Evolutionary conservation across 2,797 vertebrate species (phyloP).

Genomic region (Phataginus tetradactyla): DNA sequence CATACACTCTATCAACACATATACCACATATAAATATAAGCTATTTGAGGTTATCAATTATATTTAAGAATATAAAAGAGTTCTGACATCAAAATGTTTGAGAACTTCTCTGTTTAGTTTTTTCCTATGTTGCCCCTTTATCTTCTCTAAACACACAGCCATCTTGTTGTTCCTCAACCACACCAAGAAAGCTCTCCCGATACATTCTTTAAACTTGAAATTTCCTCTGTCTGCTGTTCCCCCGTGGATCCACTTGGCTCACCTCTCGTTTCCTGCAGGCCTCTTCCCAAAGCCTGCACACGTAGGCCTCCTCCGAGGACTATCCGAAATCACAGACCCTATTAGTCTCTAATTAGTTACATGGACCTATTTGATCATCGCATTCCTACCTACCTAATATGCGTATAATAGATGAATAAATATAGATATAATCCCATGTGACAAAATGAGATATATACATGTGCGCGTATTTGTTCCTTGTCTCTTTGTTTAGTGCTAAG

Average conservation of each 20-base stretch:
- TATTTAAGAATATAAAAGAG: neutral
- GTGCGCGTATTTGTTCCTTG: neutral
- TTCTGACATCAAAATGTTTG: neutral
- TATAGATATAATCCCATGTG: neutral
- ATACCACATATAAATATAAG: neutral
- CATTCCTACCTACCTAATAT: neutral
- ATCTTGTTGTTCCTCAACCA: neutral
- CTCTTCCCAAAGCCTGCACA: neutral
- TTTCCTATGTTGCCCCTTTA: neutral
- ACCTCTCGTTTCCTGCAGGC: neutral
- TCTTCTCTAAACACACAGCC: neutral
- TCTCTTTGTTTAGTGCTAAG: neutral
- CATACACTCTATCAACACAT: neutral
- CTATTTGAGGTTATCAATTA: neutral
- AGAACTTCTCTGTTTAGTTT: neutral
- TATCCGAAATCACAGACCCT: neutral
- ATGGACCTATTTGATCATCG: neutral
- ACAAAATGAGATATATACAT: neutral
- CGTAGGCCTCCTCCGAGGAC: neutral
- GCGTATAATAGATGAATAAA: neutral
- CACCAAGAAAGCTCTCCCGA: neutral
- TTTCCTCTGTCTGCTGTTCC: neutral
- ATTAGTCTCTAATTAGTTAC: neutral
- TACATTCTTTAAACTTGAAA: accelerated
- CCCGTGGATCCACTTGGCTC: neutral